phyloP scores from a whole-genome alignment of 2,797 vertebrate species.

The Melanotaenia nigrans region DNA sequence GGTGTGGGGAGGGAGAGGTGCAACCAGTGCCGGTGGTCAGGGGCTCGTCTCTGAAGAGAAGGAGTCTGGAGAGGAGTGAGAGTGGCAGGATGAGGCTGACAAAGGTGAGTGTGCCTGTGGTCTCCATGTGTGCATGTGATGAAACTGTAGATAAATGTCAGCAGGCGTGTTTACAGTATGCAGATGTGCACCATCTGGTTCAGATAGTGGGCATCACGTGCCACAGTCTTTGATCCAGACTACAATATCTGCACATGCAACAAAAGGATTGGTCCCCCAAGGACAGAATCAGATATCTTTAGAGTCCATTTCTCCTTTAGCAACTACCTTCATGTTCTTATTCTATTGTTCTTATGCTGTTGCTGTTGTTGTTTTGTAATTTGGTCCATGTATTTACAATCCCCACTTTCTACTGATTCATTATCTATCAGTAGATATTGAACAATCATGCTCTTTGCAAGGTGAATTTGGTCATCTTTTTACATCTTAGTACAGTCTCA shows the following conservation, averaged over 20 bases:
- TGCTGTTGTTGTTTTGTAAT: background rate
- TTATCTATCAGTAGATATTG: background rate
- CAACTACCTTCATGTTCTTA: background rate
- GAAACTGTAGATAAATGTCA: background rate
- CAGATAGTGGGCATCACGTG: background rate
- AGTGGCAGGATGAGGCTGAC: slow-evolving; percentile 82
- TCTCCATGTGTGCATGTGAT: slow-evolving; percentile 38
- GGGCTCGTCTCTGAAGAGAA: slow-evolving; percentile 73
- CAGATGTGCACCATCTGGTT: background rate
- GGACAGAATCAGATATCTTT: too few relatives aligned
- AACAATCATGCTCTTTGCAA: too few relatives aligned
- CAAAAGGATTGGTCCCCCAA: background rate
- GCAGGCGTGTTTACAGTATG: background rate
- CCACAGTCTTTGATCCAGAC: background rate
- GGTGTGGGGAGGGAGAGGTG: slow-evolving; percentile 80
- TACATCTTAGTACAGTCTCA: too few relatives aligned
- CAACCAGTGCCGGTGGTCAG: slow-evolving; percentile 72
- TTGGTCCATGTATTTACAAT: background rate
- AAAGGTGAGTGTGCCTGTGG: slow-evolving; percentile 74
- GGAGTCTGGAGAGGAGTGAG: slow-evolving; percentile 74
- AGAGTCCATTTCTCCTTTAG: background rate
- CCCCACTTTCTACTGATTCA: background rate
- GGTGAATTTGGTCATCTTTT: background rate
- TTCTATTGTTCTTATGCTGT: background rate
- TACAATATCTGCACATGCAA: background rate